Base-by-base conservation (phyloP, 2,113 vertebrate genomes). In the Triplophysa dalaica region DNA sequence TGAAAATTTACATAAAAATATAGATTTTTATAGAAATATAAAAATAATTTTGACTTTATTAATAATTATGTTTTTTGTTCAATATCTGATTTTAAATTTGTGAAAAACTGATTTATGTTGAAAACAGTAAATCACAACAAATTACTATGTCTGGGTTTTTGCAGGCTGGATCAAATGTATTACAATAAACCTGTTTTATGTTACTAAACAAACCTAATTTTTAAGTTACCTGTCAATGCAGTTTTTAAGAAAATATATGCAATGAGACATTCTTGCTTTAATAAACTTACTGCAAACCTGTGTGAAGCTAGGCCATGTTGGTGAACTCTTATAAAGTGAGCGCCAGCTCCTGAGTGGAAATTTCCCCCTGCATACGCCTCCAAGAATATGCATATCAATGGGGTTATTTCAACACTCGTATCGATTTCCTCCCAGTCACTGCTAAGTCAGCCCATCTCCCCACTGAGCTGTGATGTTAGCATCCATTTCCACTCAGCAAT, bases 401-500 rank as follows among this genome's bases (percentile, higher is more conserved):
- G 38, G 62, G 78, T 80, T 83, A 83, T 83, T 76, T 70, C 58
- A 61, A 50, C 45, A 26, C 76, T 56, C 19, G 2, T 65, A 85
- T 85, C 72, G 72, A 83, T 85, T 77, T 84, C 76, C 72, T 75
- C 67, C 79, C 76, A 63, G 65, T 82, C 48, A 8, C 21, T 74
- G 68, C 62, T 72, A 67, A 58, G 63, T 78, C 83, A 63, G 29
- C 38, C 62, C 45, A 21, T 68, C 54, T 66, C 58, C 70, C 69
- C 33, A 17, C 61, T 50, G 69, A 54, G 56, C 41, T 24, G 13
- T 69, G 77, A 48, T 70, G 77, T 70, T 58, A 77, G 62, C 62
- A 68, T 52, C 63, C 43, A 60, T 62, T 77, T 80, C 74, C 68
- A 64, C 67, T 58, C 68, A 78, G 64, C 48, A 21, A 56, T 66